phyloP scores from a whole-genome alignment of 2,797 vertebrate genomes.

The Iguana delicatissima region DNA sequence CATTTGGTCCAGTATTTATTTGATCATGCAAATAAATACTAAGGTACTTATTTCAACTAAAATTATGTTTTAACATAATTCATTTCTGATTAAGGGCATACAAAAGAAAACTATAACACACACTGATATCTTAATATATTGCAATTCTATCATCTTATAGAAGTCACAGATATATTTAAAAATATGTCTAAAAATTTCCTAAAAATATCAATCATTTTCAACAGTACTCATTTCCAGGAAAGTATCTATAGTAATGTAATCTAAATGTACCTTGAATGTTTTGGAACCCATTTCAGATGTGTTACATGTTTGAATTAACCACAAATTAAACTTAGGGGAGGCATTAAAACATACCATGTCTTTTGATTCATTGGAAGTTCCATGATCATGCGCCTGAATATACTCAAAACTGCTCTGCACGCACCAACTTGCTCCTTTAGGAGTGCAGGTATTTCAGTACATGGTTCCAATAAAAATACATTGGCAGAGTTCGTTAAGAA shows the following conservation, averaged over 20 bases:
- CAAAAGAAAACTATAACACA: not conserved
- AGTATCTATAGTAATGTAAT: not conserved
- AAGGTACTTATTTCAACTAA: not conserved
- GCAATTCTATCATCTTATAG: not conserved
- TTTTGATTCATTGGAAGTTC: conserved; percentile 93
- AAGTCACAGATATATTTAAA: not conserved
- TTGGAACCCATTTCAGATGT: not conserved
- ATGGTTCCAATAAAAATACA: conserved; percentile 96
- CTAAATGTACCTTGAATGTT: not conserved
- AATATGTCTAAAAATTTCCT: not conserved
- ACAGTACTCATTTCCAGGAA: not conserved
- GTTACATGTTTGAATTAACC: not conserved
- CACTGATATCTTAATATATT: not conserved
- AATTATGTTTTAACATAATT: not conserved
- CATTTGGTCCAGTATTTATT: not conserved
- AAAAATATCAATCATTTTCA: not conserved
- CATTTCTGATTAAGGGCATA: not conserved
- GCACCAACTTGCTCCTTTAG: conserved; percentile 96
- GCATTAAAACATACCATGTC: conserved; percentile 88
- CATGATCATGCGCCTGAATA: conserved; percentile 98
- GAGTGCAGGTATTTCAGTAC: conserved; percentile 91
- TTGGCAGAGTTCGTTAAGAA: conserved; percentile 97
- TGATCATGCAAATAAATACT: not conserved
- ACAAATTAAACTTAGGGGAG: not conserved
- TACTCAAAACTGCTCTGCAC: conserved; percentile 93